phyloP scores from a whole-genome alignment of 2,888 invertebrate species.

The Polymixis flavicincta region DNA sequence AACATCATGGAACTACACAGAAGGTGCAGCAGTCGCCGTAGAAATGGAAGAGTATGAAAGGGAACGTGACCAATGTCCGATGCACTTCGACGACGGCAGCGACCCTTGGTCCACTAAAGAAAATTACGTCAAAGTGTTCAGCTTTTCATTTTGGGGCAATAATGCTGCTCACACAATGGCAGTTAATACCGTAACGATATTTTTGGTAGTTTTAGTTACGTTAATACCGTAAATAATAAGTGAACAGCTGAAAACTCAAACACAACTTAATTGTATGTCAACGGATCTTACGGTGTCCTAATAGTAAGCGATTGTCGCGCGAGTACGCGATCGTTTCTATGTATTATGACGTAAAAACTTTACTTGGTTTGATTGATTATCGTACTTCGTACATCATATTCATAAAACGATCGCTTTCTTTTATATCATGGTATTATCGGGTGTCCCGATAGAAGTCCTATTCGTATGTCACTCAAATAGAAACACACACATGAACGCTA shows the following conservation, averaged over 20 bases:
- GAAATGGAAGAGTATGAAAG: slow-evolving; percentile 98
- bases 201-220: slow-evolving; percentile 68
- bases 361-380: neutral
- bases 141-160: slow-evolving; percentile 83
- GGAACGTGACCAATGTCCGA: slow-evolving; percentile 98
- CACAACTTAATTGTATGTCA: neutral
- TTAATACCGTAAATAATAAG: slow-evolving; percentile 68
- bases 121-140: slow-evolving; percentile 93
- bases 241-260: slow-evolving; percentile 21
- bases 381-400: neutral
- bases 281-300: neutral
- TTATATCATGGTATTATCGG: no score
- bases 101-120: slow-evolving; percentile 95
- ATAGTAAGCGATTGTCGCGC: neutral
- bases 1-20: slow-evolving; percentile 95
- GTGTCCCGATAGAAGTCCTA: neutral
- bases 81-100: slow-evolving; percentile 98
- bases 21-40: slow-evolving; percentile 98
- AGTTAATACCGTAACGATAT: slow-evolving; percentile 68
- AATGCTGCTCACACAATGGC: slow-evolving; percentile 71
- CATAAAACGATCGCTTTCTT: neutral
- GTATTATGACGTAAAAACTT: neutral
- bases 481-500: no score
- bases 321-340: neutral
- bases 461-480: neutral